These are phyloP conservation scores for Drosophila incognita DNA, from an alignment of 2,888 invertebrate genomes.

Conservation along the genomic window DNA sequence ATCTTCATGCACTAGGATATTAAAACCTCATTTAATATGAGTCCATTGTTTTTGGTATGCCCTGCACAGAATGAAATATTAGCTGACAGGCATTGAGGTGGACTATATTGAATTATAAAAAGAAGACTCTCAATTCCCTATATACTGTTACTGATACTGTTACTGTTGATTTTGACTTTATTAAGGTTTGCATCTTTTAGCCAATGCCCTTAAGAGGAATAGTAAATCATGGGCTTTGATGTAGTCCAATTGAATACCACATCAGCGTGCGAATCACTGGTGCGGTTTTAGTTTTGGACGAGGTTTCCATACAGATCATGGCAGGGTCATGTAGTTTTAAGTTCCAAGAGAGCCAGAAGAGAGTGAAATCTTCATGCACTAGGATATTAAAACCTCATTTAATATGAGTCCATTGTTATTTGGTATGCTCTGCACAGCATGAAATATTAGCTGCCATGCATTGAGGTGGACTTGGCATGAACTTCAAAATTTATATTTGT, in stretches of 20 bases:
- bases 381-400: slow-evolving; percentile 57
- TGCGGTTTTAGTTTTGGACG: slow-evolving; percentile 66
- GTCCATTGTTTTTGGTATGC: slow-evolving; percentile 39
- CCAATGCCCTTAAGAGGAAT: slow-evolving; percentile 81
- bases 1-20: too few species aligned
- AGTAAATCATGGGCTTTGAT: slow-evolving; percentile 63
- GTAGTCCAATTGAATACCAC: slow-evolving; percentile 77
- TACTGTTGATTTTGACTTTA: slow-evolving; percentile 62
- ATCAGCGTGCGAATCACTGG: slow-evolving; percentile 36
- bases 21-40: slow-evolving; percentile 46
- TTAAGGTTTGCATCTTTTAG: slow-evolving; percentile 72
- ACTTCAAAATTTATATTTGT: neutral
- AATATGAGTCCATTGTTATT: slow-evolving; percentile 40
- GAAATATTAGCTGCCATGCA: slow-evolving; percentile 25
- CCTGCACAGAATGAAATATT: slow-evolving; percentile 9
- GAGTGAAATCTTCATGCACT: slow-evolving; percentile 49
- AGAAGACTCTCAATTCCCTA: neutral
- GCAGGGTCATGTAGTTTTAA: slow-evolving; percentile 34
- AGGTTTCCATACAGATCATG: neutral
- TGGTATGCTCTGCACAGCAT: slow-evolving; percentile 36
- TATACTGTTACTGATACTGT: neutral
- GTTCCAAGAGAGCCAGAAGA: slow-evolving; percentile 43
- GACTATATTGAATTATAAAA: slow-evolving; percentile 24
- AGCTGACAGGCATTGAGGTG: slow-evolving; percentile 38
- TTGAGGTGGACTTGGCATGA: slow-evolving; percentile 83